A percentile compares a stretch with the other conserved stretches of the same genome.
Evolutionary conservation across 1,140 invertebrate genomes (phyloP).

Genomic region (Acyrthosiphon pisum): DNA sequence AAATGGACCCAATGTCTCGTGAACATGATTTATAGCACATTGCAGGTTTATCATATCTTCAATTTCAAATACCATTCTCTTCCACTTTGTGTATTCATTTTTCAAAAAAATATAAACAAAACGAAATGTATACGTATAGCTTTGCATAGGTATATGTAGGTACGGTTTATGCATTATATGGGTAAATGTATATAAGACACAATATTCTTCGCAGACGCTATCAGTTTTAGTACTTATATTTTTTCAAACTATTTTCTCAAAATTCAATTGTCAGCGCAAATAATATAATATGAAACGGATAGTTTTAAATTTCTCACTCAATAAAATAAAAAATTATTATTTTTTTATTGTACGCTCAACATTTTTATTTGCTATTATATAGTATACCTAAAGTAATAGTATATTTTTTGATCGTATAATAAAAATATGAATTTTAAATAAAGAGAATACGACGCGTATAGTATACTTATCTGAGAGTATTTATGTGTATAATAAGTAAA

Average conservation of each 20-base stretch:
- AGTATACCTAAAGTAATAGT: background rate
- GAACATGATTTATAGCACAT: slow-evolving; percentile 29
- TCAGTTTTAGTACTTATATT: background rate
- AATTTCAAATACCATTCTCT: background rate
- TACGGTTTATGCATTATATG: background rate
- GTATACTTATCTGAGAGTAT: background rate
- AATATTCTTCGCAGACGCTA: background rate
- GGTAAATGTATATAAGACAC: background rate
- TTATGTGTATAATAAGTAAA: slow-evolving; percentile 9
- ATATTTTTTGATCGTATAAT: background rate
- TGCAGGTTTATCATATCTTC: slow-evolving; percentile 8
- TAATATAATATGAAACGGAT: no score
- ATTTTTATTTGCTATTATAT: background rate
- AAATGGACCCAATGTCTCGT: slow-evolving; percentile 37
- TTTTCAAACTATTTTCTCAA: background rate
- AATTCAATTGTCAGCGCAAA: background rate
- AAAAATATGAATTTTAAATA: background rate
- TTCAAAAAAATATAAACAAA: background rate
- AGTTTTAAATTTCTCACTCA: background rate
- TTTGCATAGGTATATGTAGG: background rate
- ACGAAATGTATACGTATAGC: background rate
- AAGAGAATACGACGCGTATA: background rate
- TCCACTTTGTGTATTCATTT: slow-evolving; percentile 39
- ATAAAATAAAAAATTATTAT: background rate
- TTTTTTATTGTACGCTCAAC: background rate